Base-by-base conservation (phyloP, 2,888 invertebrate species). In the Thereva unica region DNA sequence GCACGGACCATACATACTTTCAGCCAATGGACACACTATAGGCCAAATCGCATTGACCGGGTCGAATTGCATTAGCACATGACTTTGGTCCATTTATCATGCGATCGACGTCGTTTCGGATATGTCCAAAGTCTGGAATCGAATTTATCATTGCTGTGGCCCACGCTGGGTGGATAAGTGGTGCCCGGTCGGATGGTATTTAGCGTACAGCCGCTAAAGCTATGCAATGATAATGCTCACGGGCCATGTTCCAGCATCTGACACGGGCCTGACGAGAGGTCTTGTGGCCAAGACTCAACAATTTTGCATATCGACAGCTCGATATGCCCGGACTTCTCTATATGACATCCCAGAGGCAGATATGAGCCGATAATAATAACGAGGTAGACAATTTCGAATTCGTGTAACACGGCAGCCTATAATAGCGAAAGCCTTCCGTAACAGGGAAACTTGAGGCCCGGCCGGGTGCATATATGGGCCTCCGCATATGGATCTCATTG, bases 71-170 rank as follows among this genome's bases (percentile, higher is more conserved):
- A 64, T 55, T 64, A 45, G 54, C 37, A 64, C 64, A 64, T 64
- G 64, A 64, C 64, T 64, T 54, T 45, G 41, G 64, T 64, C 54
- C 64, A 64, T 64, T 64, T 64, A 64, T 64, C 64, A 55, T 64
- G 12, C 34, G 47, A 55, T 55, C 45, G 55, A 45, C 52, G 44
- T 64, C 45, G 45, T 40, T 64, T 64, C 64, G 50, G 61, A 61
- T 61, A 64, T 55, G 54, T 64, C 64, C 55, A 47, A 54, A 55
- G 23, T 42, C 45, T 54, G 55, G 53, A 64, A 64, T 64, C 64
- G 53, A 64, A 64, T 64, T 64, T 64, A 64, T 64, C 64, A 64
- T 64, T 54, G 9, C 44, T 35, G 23, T 23, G 38, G 47, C 64
- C 54, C 55, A 64, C 64, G 47, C 55, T 54, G 40, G 54, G 45